Conservation (phyloP, 2,113 vertebrate genomes). For the Aythya baeri region DNA sequence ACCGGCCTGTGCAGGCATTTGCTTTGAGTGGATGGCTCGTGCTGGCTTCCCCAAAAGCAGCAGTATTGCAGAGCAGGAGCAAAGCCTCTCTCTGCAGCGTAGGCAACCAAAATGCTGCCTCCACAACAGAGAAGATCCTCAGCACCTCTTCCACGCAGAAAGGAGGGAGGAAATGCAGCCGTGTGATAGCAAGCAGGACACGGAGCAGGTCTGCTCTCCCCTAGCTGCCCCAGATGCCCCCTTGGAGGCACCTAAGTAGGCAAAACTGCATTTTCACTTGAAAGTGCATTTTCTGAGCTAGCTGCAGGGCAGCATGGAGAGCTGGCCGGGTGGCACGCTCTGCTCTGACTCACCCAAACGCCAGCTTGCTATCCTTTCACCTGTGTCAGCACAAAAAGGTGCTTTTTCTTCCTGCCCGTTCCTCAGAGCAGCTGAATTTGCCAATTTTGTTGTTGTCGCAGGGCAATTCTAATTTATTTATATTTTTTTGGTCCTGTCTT, state of each 20-base stretch:
- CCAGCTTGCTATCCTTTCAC: conserved; percentile 48
- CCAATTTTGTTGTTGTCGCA: neutral
- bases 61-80: neutral
- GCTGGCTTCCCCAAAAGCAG: neutral
- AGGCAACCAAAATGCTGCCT: neutral
- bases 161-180: neutral
- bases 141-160: neutral
- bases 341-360: conserved; percentile 19
- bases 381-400: conserved; percentile 5
- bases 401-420: neutral
- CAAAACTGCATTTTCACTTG: neutral
- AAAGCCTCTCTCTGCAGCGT: neutral
- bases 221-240: neutral
- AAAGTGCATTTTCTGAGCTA: neutral
- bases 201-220: neutral
- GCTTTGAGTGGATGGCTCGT: neutral
- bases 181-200: rapidly evolving
- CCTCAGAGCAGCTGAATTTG: neutral
- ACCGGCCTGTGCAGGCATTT: rapidly evolving
- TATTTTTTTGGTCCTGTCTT: neutral
- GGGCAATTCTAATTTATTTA: neutral
- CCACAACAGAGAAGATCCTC: rapidly evolving
- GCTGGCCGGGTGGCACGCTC: neutral
- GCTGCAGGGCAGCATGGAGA: neutral
- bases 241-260: neutral